Evolutionary conservation across 2,888 invertebrate genomes (phyloP).

Genomic region (Strigamia crassipes): DNA sequence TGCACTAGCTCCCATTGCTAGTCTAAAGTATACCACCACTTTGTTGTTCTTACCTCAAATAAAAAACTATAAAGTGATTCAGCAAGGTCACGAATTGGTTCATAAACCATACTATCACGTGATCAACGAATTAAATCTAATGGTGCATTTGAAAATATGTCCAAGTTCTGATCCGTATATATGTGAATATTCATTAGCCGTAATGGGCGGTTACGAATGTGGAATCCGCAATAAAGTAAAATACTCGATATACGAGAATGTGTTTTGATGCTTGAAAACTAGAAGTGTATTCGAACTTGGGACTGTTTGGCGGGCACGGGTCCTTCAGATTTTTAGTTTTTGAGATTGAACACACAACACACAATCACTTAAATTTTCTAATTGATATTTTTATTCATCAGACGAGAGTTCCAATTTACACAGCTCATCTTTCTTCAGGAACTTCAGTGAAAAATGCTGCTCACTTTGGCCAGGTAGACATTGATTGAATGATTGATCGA

Average conservation of each 20-base stretch:
- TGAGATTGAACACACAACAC: too few species aligned
- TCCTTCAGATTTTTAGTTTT: too few species aligned
- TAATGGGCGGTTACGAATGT: neutral
- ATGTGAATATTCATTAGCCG: neutral
- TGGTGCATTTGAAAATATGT: neutral
- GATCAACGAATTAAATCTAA: neutral
- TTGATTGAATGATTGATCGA: too few species aligned
- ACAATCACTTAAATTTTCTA: neutral
- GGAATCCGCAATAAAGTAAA: neutral
- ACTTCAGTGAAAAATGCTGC: neutral
- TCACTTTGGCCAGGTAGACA: neutral
- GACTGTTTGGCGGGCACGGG: too few species aligned
- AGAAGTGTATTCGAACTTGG: too few species aligned
- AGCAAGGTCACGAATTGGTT: conserved; percentile 4
- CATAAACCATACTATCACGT: neutral
- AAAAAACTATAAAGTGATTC: neutral
- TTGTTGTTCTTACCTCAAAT: neutral
- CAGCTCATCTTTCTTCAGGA: neutral
- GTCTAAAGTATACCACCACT: neutral
- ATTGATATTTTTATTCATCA: neutral
- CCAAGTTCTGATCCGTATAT: neutral
- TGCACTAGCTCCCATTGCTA: neutral
- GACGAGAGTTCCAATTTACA: neutral
- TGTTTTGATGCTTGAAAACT: too few species aligned
- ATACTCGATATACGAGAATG: too few species aligned